A percentile compares a stretch with the other conserved stretches of the same genome.
Evolutionary conservation across 2,797 vertebrate species (phyloP).

Genomic region (Graptemys geographica): DNA sequence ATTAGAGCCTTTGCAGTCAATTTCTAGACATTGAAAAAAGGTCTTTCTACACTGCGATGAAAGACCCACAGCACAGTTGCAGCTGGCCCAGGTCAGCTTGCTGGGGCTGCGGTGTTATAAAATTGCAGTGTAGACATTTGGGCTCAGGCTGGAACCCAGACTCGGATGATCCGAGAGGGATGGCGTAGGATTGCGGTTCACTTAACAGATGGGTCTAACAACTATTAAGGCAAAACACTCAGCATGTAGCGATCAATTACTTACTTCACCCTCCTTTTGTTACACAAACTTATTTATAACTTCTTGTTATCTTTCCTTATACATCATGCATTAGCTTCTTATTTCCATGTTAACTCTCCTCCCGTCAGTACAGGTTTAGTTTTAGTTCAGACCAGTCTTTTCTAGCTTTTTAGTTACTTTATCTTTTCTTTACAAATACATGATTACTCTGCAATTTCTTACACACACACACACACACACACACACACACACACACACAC

Average conservation of each 20-base stretch:
- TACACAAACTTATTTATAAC: not conserved
- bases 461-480: too few species aligned
- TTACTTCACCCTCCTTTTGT: not conserved
- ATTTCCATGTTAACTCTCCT: not conserved
- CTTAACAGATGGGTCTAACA: not conserved
- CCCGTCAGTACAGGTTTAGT: not conserved
- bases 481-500: too few species aligned
- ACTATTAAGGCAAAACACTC: not conserved
- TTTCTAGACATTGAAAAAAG: not conserved
- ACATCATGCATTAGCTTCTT: not conserved
- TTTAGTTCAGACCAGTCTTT: not conserved
- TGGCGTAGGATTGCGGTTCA: not conserved
- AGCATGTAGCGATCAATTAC: not conserved
- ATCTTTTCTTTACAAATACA: not conserved
- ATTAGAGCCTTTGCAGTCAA: not conserved
- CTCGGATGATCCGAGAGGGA: not conserved
- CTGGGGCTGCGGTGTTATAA: not conserved
- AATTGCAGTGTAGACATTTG: not conserved
- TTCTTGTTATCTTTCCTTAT: not conserved
- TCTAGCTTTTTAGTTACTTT: not conserved
- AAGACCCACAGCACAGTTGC: not conserved
- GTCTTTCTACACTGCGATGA: not conserved
- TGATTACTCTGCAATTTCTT: not conserved
- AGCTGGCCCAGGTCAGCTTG: not conserved
- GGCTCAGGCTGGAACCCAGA: too few species aligned